Conservation (phyloP, 2,797 vertebrate species). For the Allochrocebus solatus region DNA sequence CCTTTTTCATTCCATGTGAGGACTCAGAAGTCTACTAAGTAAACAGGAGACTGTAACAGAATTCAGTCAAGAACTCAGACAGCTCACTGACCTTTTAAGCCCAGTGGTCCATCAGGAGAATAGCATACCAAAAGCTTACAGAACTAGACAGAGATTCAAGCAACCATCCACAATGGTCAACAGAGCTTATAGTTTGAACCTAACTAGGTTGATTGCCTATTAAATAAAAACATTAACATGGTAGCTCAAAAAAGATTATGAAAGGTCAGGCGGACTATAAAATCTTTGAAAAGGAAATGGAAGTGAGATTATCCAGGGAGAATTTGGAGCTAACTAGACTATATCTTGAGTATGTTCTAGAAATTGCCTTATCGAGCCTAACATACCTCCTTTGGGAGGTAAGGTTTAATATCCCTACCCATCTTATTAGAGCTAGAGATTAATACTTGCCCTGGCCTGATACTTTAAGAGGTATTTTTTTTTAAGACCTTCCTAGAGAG, state of each 20-base stretch:
- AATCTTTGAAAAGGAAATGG: slow-evolving; percentile 10
- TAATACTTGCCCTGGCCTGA: slow-evolving; percentile 13
- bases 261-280: slow-evolving; percentile 7
- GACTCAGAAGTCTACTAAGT: slow-evolving; percentile 87
- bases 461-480: slow-evolving; percentile 11
- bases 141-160: neutral
- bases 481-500: neutral
- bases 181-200: neutral
- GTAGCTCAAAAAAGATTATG: neutral
- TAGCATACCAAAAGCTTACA: neutral
- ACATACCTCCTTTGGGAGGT: neutral
- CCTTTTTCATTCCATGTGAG: slow-evolving; percentile 80
- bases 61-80: slow-evolving; percentile 88
- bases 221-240: neutral
- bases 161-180: neutral
- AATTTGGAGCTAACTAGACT: slow-evolving; percentile 33
- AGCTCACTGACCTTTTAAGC: slow-evolving; percentile 87
- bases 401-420: neutral
- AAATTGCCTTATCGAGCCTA: neutral
- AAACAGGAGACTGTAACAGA: slow-evolving; percentile 93
- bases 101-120: slow-evolving; percentile 72
- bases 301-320: neutral
- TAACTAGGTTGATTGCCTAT: neutral
- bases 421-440: neutral
- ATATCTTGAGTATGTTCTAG: slow-evolving; percentile 22